phyloP scores from a whole-genome alignment of 2,113 vertebrate genomes.

The Tichodroma muraria region DNA sequence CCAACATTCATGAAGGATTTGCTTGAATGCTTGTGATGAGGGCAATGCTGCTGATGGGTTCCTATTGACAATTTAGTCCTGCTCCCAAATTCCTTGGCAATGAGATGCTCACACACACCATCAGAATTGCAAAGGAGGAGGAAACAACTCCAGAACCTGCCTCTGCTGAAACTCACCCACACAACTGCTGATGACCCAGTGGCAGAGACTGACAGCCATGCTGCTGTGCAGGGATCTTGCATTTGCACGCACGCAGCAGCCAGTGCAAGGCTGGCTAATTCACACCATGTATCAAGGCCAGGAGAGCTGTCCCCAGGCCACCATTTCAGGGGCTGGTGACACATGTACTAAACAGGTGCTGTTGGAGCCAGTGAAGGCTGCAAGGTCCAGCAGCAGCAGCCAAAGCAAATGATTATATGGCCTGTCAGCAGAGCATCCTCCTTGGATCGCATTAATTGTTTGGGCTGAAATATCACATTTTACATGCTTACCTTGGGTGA shows the following conservation, averaged over 20 bases:
- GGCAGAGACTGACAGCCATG: not conserved
- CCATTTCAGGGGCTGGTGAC: not conserved
- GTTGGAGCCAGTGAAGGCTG: not conserved
- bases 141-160: not conserved
- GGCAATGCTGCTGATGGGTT: not conserved
- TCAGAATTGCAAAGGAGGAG: not conserved
- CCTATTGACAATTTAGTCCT: not conserved
- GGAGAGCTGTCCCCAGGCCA: not conserved
- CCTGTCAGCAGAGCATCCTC: not conserved
- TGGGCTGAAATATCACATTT: not conserved
- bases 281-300: not conserved
- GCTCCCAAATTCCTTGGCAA: not conserved
- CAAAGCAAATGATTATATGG: not conserved
- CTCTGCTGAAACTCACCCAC: not conserved
- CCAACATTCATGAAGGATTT: not conserved
- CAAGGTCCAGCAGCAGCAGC: not conserved
- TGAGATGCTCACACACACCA: not conserved
- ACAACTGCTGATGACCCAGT: not conserved
- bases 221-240: accelerated
- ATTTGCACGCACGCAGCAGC: not conserved
- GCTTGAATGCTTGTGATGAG: not conserved
- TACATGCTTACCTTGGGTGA: not conserved
- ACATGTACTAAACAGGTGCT: not conserved
- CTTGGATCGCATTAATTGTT: not conserved
- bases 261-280: not conserved